Evolutionary conservation across 2,113 vertebrate genomes (phyloP), one percentile per base, ranked within the genome.

Genomic region (Macquaria australasica): DNA sequence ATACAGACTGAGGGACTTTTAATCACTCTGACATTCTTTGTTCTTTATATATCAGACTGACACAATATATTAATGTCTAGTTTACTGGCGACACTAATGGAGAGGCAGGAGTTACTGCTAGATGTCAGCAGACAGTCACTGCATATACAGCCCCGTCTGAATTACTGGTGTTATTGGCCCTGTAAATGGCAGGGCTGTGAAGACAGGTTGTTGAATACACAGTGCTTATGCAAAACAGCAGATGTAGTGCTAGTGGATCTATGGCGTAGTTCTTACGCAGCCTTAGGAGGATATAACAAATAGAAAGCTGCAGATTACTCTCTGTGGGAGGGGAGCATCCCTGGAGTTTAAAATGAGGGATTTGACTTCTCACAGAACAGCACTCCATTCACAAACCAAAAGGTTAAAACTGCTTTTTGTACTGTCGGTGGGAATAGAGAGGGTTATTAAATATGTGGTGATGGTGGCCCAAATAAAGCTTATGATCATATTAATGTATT

Each of bases 271-370:
- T 92, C 83, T 92, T 89, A 87, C 82, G 84, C 50, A 73, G 86
- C 84, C 83, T 89, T 77, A 87, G 83, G 86, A 88, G 81, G 88
- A 91, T 88, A 84, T 86, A 90, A 89, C 86, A 92, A 93, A 94
- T 64, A 89, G 79, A 93, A 91, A 89, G 87, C 81, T 85, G 70
- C 70, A 93, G 90, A 94, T 95, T 93, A 91, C 70, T 86, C 81
- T 75, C 83, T 34, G 85, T 84, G 67, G 90, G 79, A 89, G 79
- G 87, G 50, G 11, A 82, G 79, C 79, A 45, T 93, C 79, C 87
- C 83, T 69, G 66, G 79, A 88, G 91, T 92, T 88, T 88, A 79
- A 87, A 91, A 89, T 82, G 66, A 87, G 69, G 83, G 88, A 91
- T 89, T 87, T 89, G 59, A 86, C 82, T 67, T 90, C 77, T 88